These are phyloP conservation scores for Endomychus coccineus DNA, from an alignment of 2,888 invertebrate species.

Conservation along the genomic window DNA sequence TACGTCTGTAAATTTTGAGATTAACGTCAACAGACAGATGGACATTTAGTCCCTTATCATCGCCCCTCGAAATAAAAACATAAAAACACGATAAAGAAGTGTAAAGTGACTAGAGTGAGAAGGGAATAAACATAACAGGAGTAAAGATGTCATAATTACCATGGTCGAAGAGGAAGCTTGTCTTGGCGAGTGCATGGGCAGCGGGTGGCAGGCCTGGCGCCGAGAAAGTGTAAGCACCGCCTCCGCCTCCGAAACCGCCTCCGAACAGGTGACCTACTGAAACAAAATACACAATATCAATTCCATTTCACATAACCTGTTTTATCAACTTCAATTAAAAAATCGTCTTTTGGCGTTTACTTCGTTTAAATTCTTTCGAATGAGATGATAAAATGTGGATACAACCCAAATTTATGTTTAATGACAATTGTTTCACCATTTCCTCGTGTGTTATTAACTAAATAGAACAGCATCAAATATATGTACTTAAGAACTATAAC, in stretches of 20 bases:
- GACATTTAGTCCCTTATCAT: slow-evolving; percentile 32
- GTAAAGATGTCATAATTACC: slow-evolving; percentile 37
- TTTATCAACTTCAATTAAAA: no score
- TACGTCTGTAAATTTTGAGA: neutral
- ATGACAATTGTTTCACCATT: no score
- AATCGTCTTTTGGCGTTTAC: no score
- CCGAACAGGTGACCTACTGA: slow-evolving; percentile 43
- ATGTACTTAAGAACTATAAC: no score
- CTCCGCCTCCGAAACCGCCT: slow-evolving; percentile 35
- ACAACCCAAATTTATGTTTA: no score
- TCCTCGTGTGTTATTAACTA: no score
- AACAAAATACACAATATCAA: slow-evolving; percentile 39
- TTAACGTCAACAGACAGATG: slow-evolving; percentile 37
- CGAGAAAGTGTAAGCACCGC: slow-evolving; percentile 41
- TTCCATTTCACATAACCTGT: no score
- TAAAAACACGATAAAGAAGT: slow-evolving; percentile 34
- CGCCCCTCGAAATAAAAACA: slow-evolving; percentile 27
- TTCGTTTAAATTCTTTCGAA: no score
- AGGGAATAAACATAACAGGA: slow-evolving; percentile 2
- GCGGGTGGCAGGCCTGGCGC: slow-evolving; percentile 41
- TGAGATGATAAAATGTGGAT: no score
- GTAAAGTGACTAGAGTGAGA: neutral
- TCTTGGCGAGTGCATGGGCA: slow-evolving; percentile 40
- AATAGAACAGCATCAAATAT: no score
- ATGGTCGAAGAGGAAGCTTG: slow-evolving; percentile 42